These are phyloP conservation scores for Menidia menidia DNA, from an alignment of 2,797 vertebrate genomes.

Conservation along the genomic window DNA sequence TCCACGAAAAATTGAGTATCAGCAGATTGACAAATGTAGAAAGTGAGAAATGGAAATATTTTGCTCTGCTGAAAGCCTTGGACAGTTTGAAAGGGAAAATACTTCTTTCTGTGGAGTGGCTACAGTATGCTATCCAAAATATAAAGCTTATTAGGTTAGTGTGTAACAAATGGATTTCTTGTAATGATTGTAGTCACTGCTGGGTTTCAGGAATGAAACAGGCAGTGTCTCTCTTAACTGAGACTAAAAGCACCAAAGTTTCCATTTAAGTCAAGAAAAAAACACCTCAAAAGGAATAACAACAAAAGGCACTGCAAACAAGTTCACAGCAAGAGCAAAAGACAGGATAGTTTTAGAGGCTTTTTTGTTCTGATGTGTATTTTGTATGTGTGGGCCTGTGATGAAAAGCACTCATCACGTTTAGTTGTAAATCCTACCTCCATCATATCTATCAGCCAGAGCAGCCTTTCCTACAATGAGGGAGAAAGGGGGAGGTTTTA, in stretches of 20 bases:
- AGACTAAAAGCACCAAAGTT: not conserved
- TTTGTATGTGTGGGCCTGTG: constrained; percentile 21
- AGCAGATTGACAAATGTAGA: not conserved
- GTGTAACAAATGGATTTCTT: constrained; percentile 10
- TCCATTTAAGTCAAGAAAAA: not conserved
- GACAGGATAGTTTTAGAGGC: constrained; percentile 13
- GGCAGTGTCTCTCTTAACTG: not conserved
- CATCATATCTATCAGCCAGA: constrained; percentile 99
- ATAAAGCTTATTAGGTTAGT: constrained; percentile 26
- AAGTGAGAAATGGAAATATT: not conserved
- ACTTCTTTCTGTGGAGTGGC: not conserved
- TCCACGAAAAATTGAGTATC: not conserved
- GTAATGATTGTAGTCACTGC: constrained; percentile 20
- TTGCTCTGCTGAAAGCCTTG: constrained; percentile 3
- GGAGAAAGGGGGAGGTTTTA: constrained; percentile 9
- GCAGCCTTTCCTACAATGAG: constrained; percentile 88
- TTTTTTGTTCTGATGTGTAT: constrained; percentile 10
- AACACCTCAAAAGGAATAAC: not conserved
- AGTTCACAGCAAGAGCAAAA: constrained; percentile 57
- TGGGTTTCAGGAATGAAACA: constrained; percentile 7
- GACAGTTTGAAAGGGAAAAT: constrained; percentile 4
- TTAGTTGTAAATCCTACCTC: constrained; percentile 87
- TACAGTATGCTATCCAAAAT: constrained; percentile 1
- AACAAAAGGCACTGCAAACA: constrained; percentile 56
- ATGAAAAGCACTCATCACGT: constrained; percentile 38